Percentiles rank a stretch among this genome's conserved stretches.
Evolutionary conservation across 2,888 invertebrate genomes (phyloP).

Genomic region (Calameuta idolon): DNA sequence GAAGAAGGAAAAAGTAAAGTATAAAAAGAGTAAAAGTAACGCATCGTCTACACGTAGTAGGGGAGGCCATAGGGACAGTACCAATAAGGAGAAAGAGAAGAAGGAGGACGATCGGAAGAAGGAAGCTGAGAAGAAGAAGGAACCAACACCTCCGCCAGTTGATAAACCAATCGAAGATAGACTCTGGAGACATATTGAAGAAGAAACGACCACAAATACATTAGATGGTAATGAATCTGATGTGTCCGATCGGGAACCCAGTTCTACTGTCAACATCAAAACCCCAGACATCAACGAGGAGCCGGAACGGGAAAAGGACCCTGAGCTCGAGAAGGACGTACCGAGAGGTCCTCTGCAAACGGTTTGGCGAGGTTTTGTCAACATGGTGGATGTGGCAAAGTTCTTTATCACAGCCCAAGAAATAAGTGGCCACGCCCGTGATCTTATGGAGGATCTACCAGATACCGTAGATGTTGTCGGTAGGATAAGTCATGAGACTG

Average conservation of each 20-base stretch:
- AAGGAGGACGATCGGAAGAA: slow-evolving; percentile 34
- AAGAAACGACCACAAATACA: slow-evolving; percentile 60
- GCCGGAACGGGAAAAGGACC: slow-evolving; percentile 47
- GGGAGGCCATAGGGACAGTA: slow-evolving; percentile 24
- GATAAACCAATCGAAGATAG: slow-evolving; percentile 68
- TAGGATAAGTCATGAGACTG: slow-evolving; percentile 88
- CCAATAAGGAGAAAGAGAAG: slow-evolving; percentile 46
- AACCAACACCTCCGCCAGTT: slow-evolving; percentile 20
- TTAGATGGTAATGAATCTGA: slow-evolving; percentile 62
- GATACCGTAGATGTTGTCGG: slow-evolving; percentile 89
- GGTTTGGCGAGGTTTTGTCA: slow-evolving; percentile 87
- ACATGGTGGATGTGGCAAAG: slow-evolving; percentile 91
- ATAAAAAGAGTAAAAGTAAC: slow-evolving; percentile 33
- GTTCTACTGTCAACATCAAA: slow-evolving; percentile 80
- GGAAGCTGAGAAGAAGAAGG: slow-evolving; percentile 5
- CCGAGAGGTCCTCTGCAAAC: slow-evolving; percentile 57
- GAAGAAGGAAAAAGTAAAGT: slow-evolving; percentile 43
- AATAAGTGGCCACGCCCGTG: slow-evolving; percentile 74
- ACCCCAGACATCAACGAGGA: slow-evolving; percentile 69
- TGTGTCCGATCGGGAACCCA: slow-evolving; percentile 79
- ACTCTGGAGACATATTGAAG: slow-evolving; percentile 70
- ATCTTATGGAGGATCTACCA: slow-evolving; percentile 80
- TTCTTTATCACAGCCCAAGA: slow-evolving; percentile 87
- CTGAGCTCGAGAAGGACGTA: slow-evolving; percentile 33
- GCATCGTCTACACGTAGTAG: slow-evolving; percentile 33